phyloP scores from a whole-genome alignment of 2,888 invertebrate genomes.

The Lordiphosa fenestrarum region DNA sequence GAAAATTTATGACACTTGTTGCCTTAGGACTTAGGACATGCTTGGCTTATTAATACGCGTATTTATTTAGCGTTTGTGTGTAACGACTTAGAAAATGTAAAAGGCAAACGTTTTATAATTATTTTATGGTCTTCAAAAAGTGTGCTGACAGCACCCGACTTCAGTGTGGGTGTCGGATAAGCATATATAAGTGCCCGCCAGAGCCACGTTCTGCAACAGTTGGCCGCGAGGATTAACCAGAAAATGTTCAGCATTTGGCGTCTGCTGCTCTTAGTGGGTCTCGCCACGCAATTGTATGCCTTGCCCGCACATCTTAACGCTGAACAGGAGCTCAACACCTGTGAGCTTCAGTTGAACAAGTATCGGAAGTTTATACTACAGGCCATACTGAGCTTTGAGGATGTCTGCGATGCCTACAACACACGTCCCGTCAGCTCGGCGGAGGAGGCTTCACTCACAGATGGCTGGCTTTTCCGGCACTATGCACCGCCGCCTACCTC shows the following conservation, averaged over 20 bases:
- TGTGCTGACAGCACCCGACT: slow-evolving; percentile 10
- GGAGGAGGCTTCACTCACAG: slow-evolving; percentile 33
- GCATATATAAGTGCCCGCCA: slow-evolving; percentile 46
- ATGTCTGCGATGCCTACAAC: slow-evolving; percentile 78
- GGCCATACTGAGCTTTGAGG: slow-evolving; percentile 78
- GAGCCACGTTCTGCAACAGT: slow-evolving; percentile 44
- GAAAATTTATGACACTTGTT: slow-evolving; percentile 76
- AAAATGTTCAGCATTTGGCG: slow-evolving; percentile 33
- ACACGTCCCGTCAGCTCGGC: slow-evolving; percentile 34
- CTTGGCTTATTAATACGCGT: slow-evolving; percentile 62
- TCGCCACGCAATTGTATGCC: slow-evolving; percentile 38
- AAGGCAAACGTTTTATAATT: slow-evolving; percentile 71
- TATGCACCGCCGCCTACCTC: slow-evolving; percentile 70
- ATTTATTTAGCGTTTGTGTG: slow-evolving; percentile 62
- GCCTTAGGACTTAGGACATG: slow-evolving; percentile 37
- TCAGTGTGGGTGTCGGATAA: slow-evolving; percentile 15
- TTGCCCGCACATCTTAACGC: slow-evolving; percentile 36
- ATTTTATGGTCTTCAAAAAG: slow-evolving; percentile 73
- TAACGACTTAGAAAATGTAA: slow-evolving; percentile 73
- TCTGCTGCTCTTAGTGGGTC: slow-evolving; percentile 41
- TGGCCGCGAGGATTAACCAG: slow-evolving; percentile 38
- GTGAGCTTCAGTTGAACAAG: slow-evolving; percentile 76
- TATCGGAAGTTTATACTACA: slow-evolving; percentile 77
- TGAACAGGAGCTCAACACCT: slow-evolving; percentile 62
- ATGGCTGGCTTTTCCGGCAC: slow-evolving; percentile 53